These are phyloP conservation scores for Caenorhabditis wallacei DNA, from an alignment of 2,888 invertebrate genomes.

Conservation along the genomic window DNA sequence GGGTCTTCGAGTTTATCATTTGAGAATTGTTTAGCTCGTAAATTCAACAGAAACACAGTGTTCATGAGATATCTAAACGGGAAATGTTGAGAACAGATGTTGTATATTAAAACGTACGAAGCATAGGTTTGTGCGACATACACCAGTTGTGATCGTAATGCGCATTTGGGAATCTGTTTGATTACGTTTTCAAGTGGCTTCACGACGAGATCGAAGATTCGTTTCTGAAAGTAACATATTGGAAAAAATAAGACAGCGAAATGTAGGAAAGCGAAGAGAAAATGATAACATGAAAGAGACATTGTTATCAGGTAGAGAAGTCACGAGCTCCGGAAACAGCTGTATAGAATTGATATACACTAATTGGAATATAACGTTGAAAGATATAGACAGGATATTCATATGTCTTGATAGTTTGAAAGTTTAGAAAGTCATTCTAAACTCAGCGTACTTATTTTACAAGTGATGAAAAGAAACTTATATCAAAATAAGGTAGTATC, in stretches of 20 bases:
- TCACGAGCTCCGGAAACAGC: conserved; percentile 48
- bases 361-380: conserved; percentile 20
- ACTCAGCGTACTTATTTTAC: too few relatives aligned
- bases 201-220: conserved; percentile 66
- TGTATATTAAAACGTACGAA: conserved; percentile 57
- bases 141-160: conserved; percentile 63
- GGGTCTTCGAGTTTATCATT: conserved; percentile 85
- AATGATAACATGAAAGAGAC: conserved; percentile 23
- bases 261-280: conserved; percentile 12
- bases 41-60: conserved; percentile 90
- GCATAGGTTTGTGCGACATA: conserved; percentile 71
- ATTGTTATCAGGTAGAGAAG: conserved; percentile 24
- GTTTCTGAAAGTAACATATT: conserved; percentile 52
- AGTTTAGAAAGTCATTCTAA: too few relatives aligned
- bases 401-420: too few relatives aligned
- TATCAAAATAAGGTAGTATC: too few relatives aligned
- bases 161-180: conserved; percentile 67
- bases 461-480: too few relatives aligned
- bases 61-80: conserved; percentile 91
- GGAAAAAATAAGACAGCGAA: background rate
- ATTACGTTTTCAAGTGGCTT: conserved; percentile 68
- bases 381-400: too few relatives aligned
- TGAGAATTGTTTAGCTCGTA: conserved; percentile 88
- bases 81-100: background rate
- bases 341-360: conserved; percentile 1